Evolutionary conservation across 2,888 invertebrate genomes (phyloP), one percentile per base, ranked within the genome.

Genomic region (Drosophila cognata): DNA sequence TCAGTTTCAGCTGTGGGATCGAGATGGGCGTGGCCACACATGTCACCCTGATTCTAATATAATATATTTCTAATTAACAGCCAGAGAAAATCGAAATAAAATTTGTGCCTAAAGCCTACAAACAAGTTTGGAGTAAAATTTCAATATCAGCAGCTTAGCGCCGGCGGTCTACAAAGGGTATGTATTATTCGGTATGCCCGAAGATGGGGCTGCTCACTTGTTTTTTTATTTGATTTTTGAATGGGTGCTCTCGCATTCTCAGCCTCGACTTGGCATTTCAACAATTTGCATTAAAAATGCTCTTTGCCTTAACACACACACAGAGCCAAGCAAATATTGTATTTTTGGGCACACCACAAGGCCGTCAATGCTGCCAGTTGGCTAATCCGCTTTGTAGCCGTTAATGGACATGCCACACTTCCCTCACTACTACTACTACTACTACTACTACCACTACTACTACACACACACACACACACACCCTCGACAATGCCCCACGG

Each of bases 361-460:
- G 66, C 46, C 78, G 68, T 71, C 56, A 63, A 31, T 28, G 59
- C 36, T 56, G 65, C 38, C 67, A 61, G 57, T 74, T 70, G 69
- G 78, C 81, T 84, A 84, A 84, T 85, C 81, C 81, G 77, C 77
- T 77, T 84, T 79, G 76, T 86, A 68, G 68, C 76, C 81, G 72
- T 84, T 82, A 84, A 70, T 68, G 68, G 74, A 29, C 58, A 61
- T 52, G 57, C 57, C 71, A 57, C 29, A 16, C 25, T 16, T 4
- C 25, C 25, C 46, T 8, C 16, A 46, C 46, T 46, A 46, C 46
- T 7, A 2, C 46, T 33, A 33, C 11, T 33, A 33, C 33, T 11
- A 11, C 10, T 31, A 31, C 31, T 6, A 35, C 35, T 11, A 35
- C 21, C 1, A 21, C 21, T 21, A 21, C 21, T 21, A 21, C 10